Conservation (phyloP, 2,113 vertebrate species). For the Hemiprocne comata region DNA sequence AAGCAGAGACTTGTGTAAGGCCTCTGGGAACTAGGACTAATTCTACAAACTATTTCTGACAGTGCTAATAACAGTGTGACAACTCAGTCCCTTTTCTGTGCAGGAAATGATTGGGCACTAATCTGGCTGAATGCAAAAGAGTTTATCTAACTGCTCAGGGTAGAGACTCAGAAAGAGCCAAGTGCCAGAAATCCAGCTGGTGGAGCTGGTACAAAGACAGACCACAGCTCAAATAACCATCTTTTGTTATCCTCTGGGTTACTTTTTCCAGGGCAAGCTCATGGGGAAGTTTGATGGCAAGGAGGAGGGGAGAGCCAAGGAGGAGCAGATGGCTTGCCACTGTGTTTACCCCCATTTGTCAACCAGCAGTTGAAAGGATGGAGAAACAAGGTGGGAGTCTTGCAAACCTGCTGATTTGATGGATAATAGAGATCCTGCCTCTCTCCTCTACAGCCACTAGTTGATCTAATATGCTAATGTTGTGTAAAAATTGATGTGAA, state of each 20-base stretch:
- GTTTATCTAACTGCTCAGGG: background rate
- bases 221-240: too few relatives aligned
- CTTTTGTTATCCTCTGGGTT: background rate
- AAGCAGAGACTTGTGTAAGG: background rate
- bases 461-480: background rate
- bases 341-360: background rate
- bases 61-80: background rate
- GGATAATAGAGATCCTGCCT: background rate
- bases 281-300: background rate
- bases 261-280: background rate
- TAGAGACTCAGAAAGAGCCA: background rate
- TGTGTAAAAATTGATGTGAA: background rate
- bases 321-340: background rate
- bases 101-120: background rate
- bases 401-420: background rate
- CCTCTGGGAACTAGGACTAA: background rate
- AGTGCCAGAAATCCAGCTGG: background rate
- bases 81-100: background rate
- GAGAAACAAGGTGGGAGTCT: slow-evolving; percentile 22
- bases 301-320: background rate
- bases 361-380: background rate
- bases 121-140: background rate
- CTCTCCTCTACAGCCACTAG: background rate
- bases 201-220: background rate
- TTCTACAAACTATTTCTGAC: background rate